Evolutionary conservation across 2,888 invertebrate genomes (phyloP).

Genomic region (Creontiades dilutus): DNA sequence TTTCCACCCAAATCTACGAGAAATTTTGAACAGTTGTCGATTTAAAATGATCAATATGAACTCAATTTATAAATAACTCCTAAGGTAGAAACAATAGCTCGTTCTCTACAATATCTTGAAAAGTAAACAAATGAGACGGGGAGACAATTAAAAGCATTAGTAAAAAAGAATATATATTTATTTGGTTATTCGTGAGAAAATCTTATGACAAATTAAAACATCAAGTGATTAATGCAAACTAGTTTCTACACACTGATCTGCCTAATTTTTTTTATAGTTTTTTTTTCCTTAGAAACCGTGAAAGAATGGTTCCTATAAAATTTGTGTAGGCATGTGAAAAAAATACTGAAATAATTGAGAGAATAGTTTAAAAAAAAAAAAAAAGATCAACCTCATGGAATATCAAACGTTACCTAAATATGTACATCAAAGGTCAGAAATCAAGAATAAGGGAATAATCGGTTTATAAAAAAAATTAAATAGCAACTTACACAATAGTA

Average conservation of each 20-base stretch:
- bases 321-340: background rate
- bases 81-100: too few species aligned
- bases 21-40: too few species aligned
- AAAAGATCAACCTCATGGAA: slow-evolving; percentile 46
- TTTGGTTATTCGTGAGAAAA: slow-evolving; percentile 37
- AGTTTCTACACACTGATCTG: slow-evolving; percentile 1
- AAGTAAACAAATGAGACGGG: too few species aligned
- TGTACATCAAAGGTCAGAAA: background rate
- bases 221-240: slow-evolving; percentile 21
- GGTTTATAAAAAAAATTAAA: slow-evolving; percentile 39
- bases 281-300: background rate
- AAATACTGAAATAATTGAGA: slow-evolving; percentile 33
- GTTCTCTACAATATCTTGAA: too few species aligned
- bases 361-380: background rate
- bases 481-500: slow-evolving; percentile 40
- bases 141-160: background rate
- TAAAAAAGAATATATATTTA: slow-evolving; percentile 55
- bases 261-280: slow-evolving; percentile 20
- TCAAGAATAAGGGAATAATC: background rate
- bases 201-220: slow-evolving; percentile 9
- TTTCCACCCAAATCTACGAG: too few species aligned
- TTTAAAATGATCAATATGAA: too few species aligned
- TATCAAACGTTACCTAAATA: slow-evolving; percentile 11
- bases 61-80: too few species aligned
- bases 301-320: background rate